Evolutionary conservation across 2,113 vertebrate genomes (phyloP).

Genomic region (Laticauda colubrina): DNA sequence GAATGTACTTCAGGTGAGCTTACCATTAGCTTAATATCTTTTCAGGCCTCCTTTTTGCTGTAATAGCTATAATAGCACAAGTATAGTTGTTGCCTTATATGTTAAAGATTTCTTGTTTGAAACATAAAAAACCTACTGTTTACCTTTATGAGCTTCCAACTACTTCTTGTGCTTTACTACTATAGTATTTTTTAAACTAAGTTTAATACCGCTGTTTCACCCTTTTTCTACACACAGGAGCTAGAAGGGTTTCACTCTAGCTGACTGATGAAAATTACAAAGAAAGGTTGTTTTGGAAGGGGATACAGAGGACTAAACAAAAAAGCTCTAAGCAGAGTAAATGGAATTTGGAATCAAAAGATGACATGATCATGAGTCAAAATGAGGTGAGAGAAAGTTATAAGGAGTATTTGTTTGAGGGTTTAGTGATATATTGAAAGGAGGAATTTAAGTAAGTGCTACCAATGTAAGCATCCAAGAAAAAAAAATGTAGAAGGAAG

Average conservation of each 20-base stretch:
- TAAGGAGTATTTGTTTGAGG: neutral
- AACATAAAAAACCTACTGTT: neutral
- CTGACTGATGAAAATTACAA: neutral
- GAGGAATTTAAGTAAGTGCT: neutral
- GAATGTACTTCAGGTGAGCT: neutral
- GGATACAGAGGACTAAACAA: neutral
- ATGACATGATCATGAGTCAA: neutral
- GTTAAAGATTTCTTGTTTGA: neutral
- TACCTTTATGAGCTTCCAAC: neutral
- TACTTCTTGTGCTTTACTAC: neutral
- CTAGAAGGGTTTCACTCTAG: neutral
- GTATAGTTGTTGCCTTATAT: neutral
- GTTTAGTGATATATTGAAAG: neutral
- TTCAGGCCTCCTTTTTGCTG: neutral
- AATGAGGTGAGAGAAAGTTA: neutral
- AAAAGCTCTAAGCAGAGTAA: neutral
- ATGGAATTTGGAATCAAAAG: neutral
- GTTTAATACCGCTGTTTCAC: neutral
- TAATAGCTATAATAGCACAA: neutral
- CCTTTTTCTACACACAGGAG: neutral
- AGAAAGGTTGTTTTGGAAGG: neutral
- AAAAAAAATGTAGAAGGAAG: neutral
- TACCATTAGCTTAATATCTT: neutral
- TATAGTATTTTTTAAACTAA: neutral
- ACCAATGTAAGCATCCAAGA: neutral